Evolutionary conservation across 2,888 invertebrate species (phyloP), one percentile per base, ranked within the genome.

Genomic region (Cantharis flavilabris): DNA sequence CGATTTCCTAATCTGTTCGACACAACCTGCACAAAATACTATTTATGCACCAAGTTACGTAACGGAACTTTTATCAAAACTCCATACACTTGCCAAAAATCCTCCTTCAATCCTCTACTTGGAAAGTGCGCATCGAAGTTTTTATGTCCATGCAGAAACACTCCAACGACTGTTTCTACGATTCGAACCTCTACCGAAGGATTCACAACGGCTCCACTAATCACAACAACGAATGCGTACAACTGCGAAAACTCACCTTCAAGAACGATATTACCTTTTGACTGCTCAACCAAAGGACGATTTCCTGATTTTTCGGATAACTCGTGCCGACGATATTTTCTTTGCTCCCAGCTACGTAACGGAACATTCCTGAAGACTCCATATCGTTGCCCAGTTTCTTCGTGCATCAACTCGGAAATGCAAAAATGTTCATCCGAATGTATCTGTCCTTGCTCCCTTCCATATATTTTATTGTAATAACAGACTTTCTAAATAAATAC

Each of bases 1-100:
- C 86, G 90, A 80, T 90, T 86, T 67, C 86, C 89, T 0, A 85
- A 91, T 80, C 80, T 85, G 1, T 76, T 85, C 1, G 90, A 90
- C 72, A 83, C 13, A 18, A 80, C 71, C n/a, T 84, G 85, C 78
- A 70, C 77, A 49, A 81, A 75, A n/a, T 85, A 84, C 67, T 84
- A 80, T 72, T 69, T 82, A 28, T 85, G 85, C 72, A 80, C 78
- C 9, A 71, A 76, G 14, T 64, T 82, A 13, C 76, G 73, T 9
- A 82, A 83, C 76, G 82, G 82, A 23, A 85, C 84, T 0, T 89
- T 83, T 64, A 76, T 83, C 0, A 87, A 88, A 81, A 88, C 83
- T 0, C 33, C 73, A 23, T 83, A 83, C 65, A 49, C 23, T 26
- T 84, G 84, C 77, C 82, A 81, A 49, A 77, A 76, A 70, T 83